Conservation (phyloP, 2,113 vertebrate genomes). For the Misgurnus mizolepis region DNA sequence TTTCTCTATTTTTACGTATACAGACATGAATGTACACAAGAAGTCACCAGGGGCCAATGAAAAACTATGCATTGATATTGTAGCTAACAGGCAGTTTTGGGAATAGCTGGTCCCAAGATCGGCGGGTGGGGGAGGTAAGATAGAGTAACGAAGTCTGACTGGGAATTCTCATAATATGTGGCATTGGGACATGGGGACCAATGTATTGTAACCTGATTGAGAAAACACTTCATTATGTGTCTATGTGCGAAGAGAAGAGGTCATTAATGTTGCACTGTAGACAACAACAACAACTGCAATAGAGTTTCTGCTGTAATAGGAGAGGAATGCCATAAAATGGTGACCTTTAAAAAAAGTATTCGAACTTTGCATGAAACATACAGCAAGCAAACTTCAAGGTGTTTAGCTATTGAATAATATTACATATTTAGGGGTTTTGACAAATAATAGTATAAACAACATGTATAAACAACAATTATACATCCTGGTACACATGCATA, state of each 20-base stretch:
- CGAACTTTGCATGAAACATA: background rate
- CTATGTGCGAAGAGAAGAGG: constrained; percentile 26
- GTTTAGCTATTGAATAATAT: too few relatives aligned
- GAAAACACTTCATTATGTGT: constrained; percentile 52
- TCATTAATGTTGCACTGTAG: constrained; percentile 26
- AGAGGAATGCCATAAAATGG: too few relatives aligned
- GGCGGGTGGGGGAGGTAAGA: constrained; percentile 39
- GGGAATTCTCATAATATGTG: constrained; percentile 60
- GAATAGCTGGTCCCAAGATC: constrained; percentile 60
- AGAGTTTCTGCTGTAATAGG: too few relatives aligned
- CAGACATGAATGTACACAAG: constrained; percentile 19
- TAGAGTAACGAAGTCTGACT: constrained; percentile 55
- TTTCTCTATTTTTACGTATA: background rate
- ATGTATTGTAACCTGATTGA: constrained; percentile 47
- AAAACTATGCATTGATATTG: constrained; percentile 67
- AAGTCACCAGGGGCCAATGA: constrained; percentile 58
- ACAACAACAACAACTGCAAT: constrained; percentile 2
- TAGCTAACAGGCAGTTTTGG: constrained; percentile 72
- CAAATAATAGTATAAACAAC: too few relatives aligned
- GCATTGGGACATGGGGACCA: constrained; percentile 44
- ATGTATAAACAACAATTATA: too few relatives aligned
- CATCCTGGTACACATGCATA: too few relatives aligned
- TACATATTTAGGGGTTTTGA: too few relatives aligned
- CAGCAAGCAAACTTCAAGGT: background rate
- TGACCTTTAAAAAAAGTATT: background rate